Base-by-base conservation (phyloP, 2,888 invertebrate genomes). In the Linyphia triangularis region DNA sequence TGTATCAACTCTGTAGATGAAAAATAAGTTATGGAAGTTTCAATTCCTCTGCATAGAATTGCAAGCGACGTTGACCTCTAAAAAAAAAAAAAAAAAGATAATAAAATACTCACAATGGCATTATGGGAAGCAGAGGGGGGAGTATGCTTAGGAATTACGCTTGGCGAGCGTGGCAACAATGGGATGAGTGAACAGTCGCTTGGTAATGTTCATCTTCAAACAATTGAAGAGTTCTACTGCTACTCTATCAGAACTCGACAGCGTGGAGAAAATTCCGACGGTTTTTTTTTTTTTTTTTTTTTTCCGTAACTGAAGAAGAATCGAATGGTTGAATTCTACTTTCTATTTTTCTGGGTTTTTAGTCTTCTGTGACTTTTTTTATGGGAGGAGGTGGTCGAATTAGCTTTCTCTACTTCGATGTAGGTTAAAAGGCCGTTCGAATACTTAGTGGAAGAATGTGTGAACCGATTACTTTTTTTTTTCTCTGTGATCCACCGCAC, bases 161-260 rank as follows among this genome's bases (percentile, higher is more conserved):
- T 85, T 77, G 59, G 65, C 59, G 30, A 73, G 61, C 70, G n/a
- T 43, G 77, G 43, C 78, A 65, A 73, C 73, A 73, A 73, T 73
- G 73, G 73, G 30, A 51, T 43, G 40, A 43, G 40, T 70, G 30
- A 19, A 70, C 43, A 43, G 70, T 70, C 57, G 28, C 22, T 24
- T 43, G 40, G 22, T 26, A 13, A 51, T 51, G 72, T 43, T 72
- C 43, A 51, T 72, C 16, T 51, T 37, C 61, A 30, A 67, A 67
- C 67, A 67, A 67, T 67, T 19, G 67, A 33, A 67, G 30, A 67
- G 30, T 67, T 67, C 33, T 33, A 19, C 33, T 33, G 16, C 30
- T 26, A 7, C 30, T 10, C 43, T 13, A 43, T 43, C 43, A 16
- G 13, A 16, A 16, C 13, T 43, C 30, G 67, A 30, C 59, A 43